A percentile compares a stretch with the other conserved stretches of the same genome.
Conservation (phyloP, 2,797 vertebrate genomes). For the Semaprochilodus insignis region DNA sequence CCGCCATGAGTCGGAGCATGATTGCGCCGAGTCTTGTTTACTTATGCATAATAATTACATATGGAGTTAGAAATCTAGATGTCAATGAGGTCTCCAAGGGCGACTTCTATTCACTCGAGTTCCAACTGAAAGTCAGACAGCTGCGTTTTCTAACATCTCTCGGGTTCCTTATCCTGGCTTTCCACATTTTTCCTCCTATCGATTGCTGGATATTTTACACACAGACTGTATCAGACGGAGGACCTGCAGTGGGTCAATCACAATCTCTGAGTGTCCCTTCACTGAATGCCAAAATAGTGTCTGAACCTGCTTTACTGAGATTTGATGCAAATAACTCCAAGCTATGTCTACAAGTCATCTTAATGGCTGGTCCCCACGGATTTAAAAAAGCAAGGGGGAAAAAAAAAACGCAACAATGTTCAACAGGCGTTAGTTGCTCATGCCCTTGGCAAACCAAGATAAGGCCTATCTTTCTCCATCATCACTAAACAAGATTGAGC, state of each 20-base stretch:
- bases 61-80: background rate
- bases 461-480: constrained; percentile 84
- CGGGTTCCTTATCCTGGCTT: constrained; percentile 32
- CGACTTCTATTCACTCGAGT: constrained; percentile 23
- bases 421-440: constrained; percentile 71
- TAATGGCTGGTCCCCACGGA: constrained; percentile 59
- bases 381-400: constrained; percentile 27
- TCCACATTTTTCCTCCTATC: constrained; percentile 28
- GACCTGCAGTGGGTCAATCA: constrained; percentile 48
- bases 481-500: constrained; percentile 85
- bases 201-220: constrained; percentile 35
- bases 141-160: background rate
- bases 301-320: constrained; percentile 54
- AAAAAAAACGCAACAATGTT: constrained; percentile 70
- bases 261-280: constrained; percentile 64
- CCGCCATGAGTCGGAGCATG: background rate
- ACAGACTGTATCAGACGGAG: constrained; percentile 34
- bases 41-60: constrained; percentile 37
- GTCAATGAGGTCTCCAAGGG: background rate
- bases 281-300: constrained; percentile 58
- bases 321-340: constrained; percentile 64
- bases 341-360: constrained; percentile 58
- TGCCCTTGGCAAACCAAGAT: constrained; percentile 83
- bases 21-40: constrained; percentile 24
- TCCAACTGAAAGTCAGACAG: background rate